Percentiles rank a stretch among this genome's conserved stretches.
Conservation (phyloP, 2,113 vertebrate genomes). For the Colius striatus region DNA sequence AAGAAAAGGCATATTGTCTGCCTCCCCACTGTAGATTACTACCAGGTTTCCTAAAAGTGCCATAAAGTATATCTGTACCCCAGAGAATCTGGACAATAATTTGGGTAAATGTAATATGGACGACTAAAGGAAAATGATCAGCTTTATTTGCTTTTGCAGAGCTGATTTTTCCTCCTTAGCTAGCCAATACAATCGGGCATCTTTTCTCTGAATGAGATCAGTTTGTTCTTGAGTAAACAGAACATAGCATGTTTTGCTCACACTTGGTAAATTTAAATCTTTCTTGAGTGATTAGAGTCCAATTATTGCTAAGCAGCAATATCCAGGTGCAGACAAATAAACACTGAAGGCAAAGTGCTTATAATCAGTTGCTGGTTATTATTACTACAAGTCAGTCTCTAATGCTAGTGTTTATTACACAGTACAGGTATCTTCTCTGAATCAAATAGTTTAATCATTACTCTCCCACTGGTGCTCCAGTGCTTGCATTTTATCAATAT, state of each 20-base stretch:
- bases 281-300: conserved; percentile 61
- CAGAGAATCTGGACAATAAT: background rate
- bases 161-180: background rate
- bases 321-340: conserved; percentile 65
- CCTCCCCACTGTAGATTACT: background rate
- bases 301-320: conserved; percentile 63
- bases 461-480: background rate
- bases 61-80: background rate
- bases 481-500: background rate
- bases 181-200: background rate
- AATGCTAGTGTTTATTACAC: conserved; percentile 38
- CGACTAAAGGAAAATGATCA: background rate
- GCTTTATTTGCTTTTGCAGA: background rate
- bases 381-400: conserved; percentile 13
- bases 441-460: conserved; percentile 55
- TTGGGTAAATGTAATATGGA: background rate
- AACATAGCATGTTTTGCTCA: conserved; percentile 35
- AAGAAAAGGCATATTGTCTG: background rate
- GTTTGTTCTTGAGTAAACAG: conserved; percentile 54
- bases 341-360: conserved; percentile 37
- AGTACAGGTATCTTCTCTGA: conserved; percentile 17
- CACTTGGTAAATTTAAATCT: conserved; percentile 57
- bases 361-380: conserved; percentile 54
- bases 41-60: background rate
- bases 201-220: background rate